phyloP scores from a whole-genome alignment of 2,888 invertebrate genomes.

The Chironomus tentans region DNA sequence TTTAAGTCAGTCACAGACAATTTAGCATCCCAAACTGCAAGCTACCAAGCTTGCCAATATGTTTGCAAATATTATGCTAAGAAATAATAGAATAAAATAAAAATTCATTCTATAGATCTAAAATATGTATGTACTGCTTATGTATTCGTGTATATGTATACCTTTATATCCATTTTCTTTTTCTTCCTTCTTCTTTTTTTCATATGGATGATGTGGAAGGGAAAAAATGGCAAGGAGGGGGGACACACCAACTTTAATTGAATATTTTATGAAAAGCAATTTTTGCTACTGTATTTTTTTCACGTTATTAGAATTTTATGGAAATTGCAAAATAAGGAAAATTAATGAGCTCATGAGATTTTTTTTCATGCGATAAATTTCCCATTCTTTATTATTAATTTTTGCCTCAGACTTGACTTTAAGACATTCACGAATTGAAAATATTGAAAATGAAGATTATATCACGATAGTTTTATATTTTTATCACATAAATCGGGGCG shows the following conservation, averaged over 20 bases:
- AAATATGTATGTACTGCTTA: no score
- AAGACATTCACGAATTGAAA: not conserved
- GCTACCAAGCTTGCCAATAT: no score
- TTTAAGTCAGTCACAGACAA: no score
- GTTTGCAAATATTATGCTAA: no score
- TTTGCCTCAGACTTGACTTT: not conserved
- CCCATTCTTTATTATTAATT: not conserved
- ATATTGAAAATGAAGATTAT: not conserved
- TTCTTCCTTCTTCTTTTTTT: no score
- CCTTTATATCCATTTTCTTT: no score
- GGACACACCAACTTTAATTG: not conserved
- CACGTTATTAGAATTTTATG: constrained; percentile 12
- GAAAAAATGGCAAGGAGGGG: not conserved
- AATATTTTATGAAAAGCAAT: constrained; percentile 12
- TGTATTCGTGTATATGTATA: no score
- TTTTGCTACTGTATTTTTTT: constrained; percentile 6
- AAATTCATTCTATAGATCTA: no score
- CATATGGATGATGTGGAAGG: not conserved
- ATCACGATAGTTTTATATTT: not conserved
- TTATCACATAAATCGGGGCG: not conserved
- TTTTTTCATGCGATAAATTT: constrained; percentile 6
- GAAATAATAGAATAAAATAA: no score
- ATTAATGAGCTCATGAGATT: constrained; percentile 12
- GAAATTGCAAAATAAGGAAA: constrained; percentile 6
- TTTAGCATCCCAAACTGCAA: no score